A percentile compares a stretch with the other conserved stretches of the same genome.
Conservation (phyloP, 2,888 invertebrate species). For the Yponomeuta malinellus region DNA sequence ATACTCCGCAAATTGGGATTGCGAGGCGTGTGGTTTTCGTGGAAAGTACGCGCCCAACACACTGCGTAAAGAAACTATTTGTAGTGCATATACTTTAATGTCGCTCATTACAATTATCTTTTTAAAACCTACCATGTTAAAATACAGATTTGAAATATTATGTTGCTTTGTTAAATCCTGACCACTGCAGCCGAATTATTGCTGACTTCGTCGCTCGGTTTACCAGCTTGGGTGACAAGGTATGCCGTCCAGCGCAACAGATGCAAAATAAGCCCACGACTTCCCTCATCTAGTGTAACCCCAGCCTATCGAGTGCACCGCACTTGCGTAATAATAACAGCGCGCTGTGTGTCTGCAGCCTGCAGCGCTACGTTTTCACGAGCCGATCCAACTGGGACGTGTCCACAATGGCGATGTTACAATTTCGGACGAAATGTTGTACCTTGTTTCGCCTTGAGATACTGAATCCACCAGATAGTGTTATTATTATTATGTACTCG, state of each 20-base stretch:
- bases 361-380: slow-evolving; percentile 66
- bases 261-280: neutral
- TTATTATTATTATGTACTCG: too few relatives aligned
- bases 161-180: neutral
- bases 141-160: too few relatives aligned
- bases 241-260: neutral
- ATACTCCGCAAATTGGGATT: slow-evolving; percentile 26
- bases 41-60: slow-evolving; percentile 33
- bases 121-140: too few relatives aligned
- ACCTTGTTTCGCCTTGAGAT: neutral
- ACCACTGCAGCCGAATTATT: neutral
- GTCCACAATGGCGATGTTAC: slow-evolving; percentile 32
- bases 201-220: neutral
- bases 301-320: slow-evolving; percentile 17
- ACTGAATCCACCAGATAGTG: too few relatives aligned
- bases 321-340: slow-evolving; percentile 24
- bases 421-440: neutral
- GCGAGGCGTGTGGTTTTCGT: slow-evolving; percentile 25
- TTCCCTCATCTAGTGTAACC: slow-evolving; percentile 31
- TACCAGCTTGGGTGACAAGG: neutral
- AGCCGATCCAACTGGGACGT: slow-evolving; percentile 36
- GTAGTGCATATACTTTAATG: too few relatives aligned
- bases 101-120: too few relatives aligned
- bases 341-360: slow-evolving; percentile 58
- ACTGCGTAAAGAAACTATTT: neutral